Percentiles rank a stretch among this genome's conserved stretches.
Evolutionary conservation across 2,113 vertebrate genomes (phyloP).

Genomic region (Pandion haliaetus): DNA sequence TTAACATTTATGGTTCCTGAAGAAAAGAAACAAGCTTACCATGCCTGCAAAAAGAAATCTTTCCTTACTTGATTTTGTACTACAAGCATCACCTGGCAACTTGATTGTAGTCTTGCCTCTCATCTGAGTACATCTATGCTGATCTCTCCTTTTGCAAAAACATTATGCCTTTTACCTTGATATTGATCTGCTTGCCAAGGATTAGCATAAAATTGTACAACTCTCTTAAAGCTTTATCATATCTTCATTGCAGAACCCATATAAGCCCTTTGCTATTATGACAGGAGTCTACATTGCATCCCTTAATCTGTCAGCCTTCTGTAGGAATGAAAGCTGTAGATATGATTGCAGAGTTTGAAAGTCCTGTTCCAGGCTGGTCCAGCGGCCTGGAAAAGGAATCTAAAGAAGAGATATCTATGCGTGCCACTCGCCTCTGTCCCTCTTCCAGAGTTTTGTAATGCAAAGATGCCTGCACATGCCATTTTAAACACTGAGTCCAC

Average conservation of each 20-base stretch:
- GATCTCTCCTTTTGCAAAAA: slow-evolving; percentile 5
- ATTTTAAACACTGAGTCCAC: neutral
- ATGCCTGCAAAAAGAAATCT: neutral
- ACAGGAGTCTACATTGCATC: neutral
- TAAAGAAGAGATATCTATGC: neutral
- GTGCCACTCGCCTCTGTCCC: neutral
- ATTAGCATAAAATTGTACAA: slow-evolving; percentile 38
- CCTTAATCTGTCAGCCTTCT: slow-evolving; percentile 35
- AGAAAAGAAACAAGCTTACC: neutral
- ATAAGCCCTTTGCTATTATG: slow-evolving; percentile 30
- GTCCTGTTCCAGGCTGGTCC: neutral
- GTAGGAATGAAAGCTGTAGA: slow-evolving; percentile 11
- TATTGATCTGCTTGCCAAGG: slow-evolving; percentile 19
- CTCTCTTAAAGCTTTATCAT: slow-evolving; percentile 20
- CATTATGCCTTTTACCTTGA: slow-evolving; percentile 11
- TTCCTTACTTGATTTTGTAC: neutral
- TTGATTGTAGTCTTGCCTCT: neutral
- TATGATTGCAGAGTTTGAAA: slow-evolving; percentile 24
- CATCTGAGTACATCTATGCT: neutral
- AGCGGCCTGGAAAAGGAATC: neutral
- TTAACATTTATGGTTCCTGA: neutral
- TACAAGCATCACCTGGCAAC: neutral
- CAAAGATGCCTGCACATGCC: neutral
- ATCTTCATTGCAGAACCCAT: slow-evolving; percentile 22
- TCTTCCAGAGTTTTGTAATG: neutral